These are phyloP conservation scores for Sterrhoptilus dennistouni DNA, from an alignment of 2,113 vertebrate genomes.

Conservation along the genomic window DNA sequence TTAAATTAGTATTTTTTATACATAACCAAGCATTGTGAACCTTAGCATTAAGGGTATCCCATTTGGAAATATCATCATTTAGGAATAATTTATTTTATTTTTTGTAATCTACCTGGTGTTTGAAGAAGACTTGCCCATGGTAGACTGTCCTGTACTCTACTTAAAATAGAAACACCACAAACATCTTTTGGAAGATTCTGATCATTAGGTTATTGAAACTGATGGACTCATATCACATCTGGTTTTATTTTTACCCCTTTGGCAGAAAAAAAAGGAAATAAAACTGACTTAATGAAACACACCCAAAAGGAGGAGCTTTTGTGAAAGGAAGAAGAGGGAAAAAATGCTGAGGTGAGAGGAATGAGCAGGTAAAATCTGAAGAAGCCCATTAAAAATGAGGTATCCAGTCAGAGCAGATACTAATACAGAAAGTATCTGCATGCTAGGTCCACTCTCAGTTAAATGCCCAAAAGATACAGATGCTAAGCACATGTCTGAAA, in stretches of 20 bases:
- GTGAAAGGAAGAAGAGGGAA: neutral
- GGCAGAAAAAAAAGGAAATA: neutral
- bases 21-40: neutral
- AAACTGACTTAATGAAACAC: neutral
- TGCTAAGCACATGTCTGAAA: neutral
- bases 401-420: neutral
- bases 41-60: neutral
- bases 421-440: neutral
- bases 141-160: neutral
- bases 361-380: neutral
- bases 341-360: neutral
- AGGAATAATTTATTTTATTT: neutral
- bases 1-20: neutral
- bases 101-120: neutral
- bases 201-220: neutral
- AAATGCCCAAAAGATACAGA: rapidly evolving
- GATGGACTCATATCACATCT: neutral
- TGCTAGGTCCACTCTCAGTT: neutral
- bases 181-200: neutral
- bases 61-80: neutral
- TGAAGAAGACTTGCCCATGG: neutral
- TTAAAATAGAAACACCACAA: neutral
- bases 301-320: neutral
- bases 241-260: neutral
- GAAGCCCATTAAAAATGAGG: neutral